Percentiles rank a stretch among this genome's conserved stretches.
Evolutionary conservation across 2,888 invertebrate genomes (phyloP).

Genomic region (Notodonta dromedarius): DNA sequence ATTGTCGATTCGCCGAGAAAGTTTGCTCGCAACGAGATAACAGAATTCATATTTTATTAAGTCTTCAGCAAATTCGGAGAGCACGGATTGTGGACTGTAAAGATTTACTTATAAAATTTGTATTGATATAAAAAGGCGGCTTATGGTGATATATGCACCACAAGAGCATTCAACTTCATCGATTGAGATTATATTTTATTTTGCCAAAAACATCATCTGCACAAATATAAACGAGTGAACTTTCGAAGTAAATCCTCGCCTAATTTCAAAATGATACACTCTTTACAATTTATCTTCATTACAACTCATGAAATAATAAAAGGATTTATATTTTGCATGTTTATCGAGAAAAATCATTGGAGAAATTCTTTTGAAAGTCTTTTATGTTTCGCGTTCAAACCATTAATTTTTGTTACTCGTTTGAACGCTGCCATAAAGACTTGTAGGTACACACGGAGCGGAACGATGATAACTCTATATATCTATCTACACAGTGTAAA

Average conservation of each 20-base stretch:
- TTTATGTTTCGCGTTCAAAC: background rate
- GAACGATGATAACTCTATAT: background rate
- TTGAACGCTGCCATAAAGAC: background rate
- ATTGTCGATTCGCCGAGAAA: conserved; percentile 25
- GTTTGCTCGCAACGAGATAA: conserved; percentile 23
- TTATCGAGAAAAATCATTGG: conserved; percentile 1
- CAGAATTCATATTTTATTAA: conserved; percentile 32
- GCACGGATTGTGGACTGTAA: background rate
- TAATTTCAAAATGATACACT: conserved; percentile 6
- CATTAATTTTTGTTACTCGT: conserved; percentile 8
- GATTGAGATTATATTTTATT: no score
- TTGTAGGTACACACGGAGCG: background rate
- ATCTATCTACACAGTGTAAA: background rate
- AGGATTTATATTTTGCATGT: conserved; percentile 2
- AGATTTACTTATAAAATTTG: background rate
- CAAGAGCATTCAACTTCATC: background rate
- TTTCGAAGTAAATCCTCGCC: conserved; percentile 14
- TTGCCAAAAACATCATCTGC: no score
- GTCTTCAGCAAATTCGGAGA: background rate
- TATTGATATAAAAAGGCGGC: background rate
- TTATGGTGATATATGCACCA: background rate
- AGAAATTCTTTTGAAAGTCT: background rate
- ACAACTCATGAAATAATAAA: conserved; percentile 1
- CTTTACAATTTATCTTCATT: background rate
- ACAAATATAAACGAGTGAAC: background rate